Percentiles rank a stretch among this genome's conserved stretches.
These are phyloP conservation scores for Dendrocincla tyrannina DNA, from an alignment of 2,797 vertebrate genomes.

Conservation along the genomic window DNA sequence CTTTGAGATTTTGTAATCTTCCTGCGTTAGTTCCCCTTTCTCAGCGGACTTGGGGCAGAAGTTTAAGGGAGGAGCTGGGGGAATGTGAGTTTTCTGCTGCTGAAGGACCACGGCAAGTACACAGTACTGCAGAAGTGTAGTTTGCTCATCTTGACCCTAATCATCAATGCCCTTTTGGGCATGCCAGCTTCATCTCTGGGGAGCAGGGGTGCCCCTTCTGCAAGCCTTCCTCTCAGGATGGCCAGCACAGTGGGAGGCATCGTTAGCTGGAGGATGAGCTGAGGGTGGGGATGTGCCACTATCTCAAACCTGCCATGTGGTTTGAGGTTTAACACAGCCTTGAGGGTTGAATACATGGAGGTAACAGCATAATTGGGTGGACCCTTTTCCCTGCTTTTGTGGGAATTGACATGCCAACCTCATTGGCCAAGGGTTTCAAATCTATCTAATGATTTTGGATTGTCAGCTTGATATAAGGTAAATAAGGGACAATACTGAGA, in stretches of 20 bases:
- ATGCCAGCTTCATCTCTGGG: neutral
- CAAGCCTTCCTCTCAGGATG: accelerated
- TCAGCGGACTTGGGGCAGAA: neutral
- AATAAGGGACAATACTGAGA: neutral
- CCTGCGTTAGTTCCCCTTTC: slow-evolving; percentile 41
- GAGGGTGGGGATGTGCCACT: neutral
- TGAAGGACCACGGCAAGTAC: neutral
- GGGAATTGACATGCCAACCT: neutral
- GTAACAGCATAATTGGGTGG: neutral
- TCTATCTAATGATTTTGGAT: neutral
- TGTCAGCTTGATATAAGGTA: neutral
- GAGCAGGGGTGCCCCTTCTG: neutral
- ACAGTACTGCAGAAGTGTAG: neutral
- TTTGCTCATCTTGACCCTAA: neutral
- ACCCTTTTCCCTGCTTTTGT: accelerated
- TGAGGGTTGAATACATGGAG: neutral
- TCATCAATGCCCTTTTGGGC: neutral
- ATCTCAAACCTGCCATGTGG: neutral
- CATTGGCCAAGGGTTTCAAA: neutral
- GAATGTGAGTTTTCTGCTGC: neutral
- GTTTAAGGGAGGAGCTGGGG: neutral
- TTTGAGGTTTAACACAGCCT: neutral
- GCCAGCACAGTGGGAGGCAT: neutral
- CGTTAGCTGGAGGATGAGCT: accelerated
- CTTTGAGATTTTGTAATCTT: neutral